Evolutionary conservation across 2,113 vertebrate genomes (phyloP).

Genomic region (Pangasianodon gigas): DNA sequence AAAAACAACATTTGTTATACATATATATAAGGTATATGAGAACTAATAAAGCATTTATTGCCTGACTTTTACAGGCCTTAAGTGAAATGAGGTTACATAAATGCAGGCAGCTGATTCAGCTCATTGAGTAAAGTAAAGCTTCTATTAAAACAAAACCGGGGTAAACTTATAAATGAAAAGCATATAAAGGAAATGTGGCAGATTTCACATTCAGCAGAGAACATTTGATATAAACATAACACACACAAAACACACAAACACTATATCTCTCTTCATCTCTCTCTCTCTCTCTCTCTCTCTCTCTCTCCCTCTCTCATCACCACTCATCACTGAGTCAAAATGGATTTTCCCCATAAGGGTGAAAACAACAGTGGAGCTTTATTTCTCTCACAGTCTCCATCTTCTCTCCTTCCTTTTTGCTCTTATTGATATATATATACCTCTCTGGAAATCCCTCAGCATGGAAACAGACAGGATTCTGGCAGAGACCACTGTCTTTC

Average conservation of each 20-base stretch:
- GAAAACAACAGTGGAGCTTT: conserved; percentile 22
- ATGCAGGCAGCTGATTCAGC: neutral
- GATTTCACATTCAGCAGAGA: neutral
- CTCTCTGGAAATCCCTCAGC: conserved; percentile 28
- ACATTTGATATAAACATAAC: neutral
- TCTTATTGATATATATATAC: conserved; percentile 3
- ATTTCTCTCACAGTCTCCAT: conserved; percentile 25
- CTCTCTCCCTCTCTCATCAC: conserved; percentile 12
- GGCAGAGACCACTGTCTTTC: neutral
- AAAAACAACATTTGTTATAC: neutral
- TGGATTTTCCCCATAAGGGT: conserved; percentile 10
- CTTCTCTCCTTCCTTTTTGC: conserved; percentile 13
- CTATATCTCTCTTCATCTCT: neutral
- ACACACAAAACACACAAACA: neutral
- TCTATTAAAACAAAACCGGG: neutral
- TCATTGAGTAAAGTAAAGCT: neutral
- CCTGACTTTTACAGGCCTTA: neutral
- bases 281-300: conserved; percentile 3
- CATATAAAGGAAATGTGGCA: neutral
- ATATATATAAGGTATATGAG: neutral
- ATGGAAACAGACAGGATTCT: conserved; percentile 29
- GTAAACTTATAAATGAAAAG: neutral
- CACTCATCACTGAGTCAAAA: conserved; percentile 20
- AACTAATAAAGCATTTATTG: conserved; percentile 10
- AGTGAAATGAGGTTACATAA: neutral